phyloP scores from a whole-genome alignment of 2,113 vertebrate genomes.

The Himantopus leucocephalus region DNA sequence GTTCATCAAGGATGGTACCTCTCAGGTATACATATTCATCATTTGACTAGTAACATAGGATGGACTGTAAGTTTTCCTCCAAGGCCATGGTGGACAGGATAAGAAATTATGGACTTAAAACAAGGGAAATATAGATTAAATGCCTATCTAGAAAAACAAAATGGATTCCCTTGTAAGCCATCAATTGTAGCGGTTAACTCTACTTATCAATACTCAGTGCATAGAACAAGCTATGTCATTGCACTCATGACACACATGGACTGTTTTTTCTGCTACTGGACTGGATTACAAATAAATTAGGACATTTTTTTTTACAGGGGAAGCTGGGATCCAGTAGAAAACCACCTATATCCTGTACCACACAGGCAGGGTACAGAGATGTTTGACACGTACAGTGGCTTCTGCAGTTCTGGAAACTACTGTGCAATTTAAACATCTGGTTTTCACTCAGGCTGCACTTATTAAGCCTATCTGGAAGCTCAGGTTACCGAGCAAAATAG shows the following conservation, averaged over 20 bases:
- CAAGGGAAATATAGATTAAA: not conserved
- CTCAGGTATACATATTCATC: not conserved
- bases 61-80: not conserved
- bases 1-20: not conserved
- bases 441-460: not conserved
- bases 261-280: not conserved
- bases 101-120: not conserved
- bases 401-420: not conserved
- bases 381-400: not conserved
- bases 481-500: not conserved
- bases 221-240: not conserved
- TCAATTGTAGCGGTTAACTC: not conserved
- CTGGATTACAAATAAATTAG: not conserved
- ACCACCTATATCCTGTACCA: not conserved
- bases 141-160: not conserved
- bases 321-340: not conserved
- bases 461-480: not conserved
- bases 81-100: not conserved
- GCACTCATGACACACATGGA: not conserved
- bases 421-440: not conserved
- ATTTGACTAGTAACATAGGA: not conserved
- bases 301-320: not conserved
- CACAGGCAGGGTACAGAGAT: not conserved
- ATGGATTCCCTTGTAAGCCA: not conserved
- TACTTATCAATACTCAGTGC: not conserved